A percentile compares a stretch with the other conserved stretches of the same genome.
Evolutionary conservation across 2,888 invertebrate species (phyloP).

Genomic region (Ellobium chinense): DNA sequence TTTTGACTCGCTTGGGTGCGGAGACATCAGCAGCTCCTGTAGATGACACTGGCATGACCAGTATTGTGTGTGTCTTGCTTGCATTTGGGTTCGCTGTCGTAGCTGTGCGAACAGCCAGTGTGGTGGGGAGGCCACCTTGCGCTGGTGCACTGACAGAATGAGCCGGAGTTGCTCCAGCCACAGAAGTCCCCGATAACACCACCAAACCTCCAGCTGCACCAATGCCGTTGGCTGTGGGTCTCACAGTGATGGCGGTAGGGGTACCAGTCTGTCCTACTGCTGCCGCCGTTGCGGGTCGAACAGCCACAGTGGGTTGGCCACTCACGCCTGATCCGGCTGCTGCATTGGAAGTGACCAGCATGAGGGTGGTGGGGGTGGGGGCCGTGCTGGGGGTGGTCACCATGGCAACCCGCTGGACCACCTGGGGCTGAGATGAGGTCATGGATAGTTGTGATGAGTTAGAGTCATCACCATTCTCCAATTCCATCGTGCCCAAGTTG

Average conservation of each 20-base stretch:
- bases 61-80: conserved; percentile 70
- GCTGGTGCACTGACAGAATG: conserved; percentile 50
- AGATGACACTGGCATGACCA: conserved; percentile 73
- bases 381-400: conserved; percentile 15
- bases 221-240: conserved; percentile 55
- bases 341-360: conserved; percentile 55
- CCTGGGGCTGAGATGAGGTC: conserved; percentile 50
- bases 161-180: conserved; percentile 50
- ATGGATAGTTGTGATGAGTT: conserved; percentile 47
- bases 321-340: conserved; percentile 40
- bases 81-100: conserved; percentile 55
- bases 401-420: conserved; percentile 43
- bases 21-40: conserved; percentile 54
- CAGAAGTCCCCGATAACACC: conserved; percentile 63
- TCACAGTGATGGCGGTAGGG: conserved; percentile 49
- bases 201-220: conserved; percentile 60
- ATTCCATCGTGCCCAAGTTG: conserved; percentile 64
- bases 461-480: conserved; percentile 59
- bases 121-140: conserved; percentile 58
- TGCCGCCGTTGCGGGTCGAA: conserved; percentile 48
- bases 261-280: conserved; percentile 46
- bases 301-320: conserved; percentile 39
- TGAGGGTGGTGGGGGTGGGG: conserved; percentile 67
- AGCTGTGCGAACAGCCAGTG: conserved; percentile 66
- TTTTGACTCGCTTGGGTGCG: conserved; percentile 68